Evolutionary conservation across 2,113 vertebrate genomes (phyloP), one percentile per base, ranked within the genome.

Genomic region (Pedetes capensis): DNA sequence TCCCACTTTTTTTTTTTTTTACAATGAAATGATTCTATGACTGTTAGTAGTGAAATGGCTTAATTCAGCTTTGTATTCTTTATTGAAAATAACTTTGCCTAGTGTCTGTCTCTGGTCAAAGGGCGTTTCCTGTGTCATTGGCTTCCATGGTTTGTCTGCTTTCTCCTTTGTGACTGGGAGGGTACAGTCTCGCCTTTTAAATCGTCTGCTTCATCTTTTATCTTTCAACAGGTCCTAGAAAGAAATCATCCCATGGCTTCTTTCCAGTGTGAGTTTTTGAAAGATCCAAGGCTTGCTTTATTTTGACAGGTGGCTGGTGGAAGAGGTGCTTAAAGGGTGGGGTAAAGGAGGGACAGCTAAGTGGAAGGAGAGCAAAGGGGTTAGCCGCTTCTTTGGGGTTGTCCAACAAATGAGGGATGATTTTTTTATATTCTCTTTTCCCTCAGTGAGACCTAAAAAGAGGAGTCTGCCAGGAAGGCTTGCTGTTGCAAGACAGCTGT

Each of bases 241-340:
- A 96, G 92, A 94, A 95, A 89, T 95, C n/a, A 11, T 89, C 90
- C 83, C 92, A 53, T 0, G n/a, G 80, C 87, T 95, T 97, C 85
- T 93, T 96, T 93, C 79, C 87, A 95, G 72, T 71, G 59, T 91
- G 87, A 91, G 87, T 83, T 76, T 97, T 96, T 97, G 92, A 96
- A 95, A 97, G 95, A 78, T 97, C 44, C 4, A 0, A 80, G 72
- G 57, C 81, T 96, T 53, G 87, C 68, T 97, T 94, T 96, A 96
- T 97, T 97, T 97, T 97, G 95, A 97, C 95, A 97, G 95, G 95
- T 97, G 95, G 95, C 87, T 89, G 94, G 85, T 95, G 90, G 97
- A 96, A 96, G 95, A 95, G 85, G 68, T 66, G 71, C 92, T 93
- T 78, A 53, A 47, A 85, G 87, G 84, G 76, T 59, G 75, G 92